phyloP scores from a whole-genome alignment of 2,113 vertebrate species.

The Gambusia affinis region DNA sequence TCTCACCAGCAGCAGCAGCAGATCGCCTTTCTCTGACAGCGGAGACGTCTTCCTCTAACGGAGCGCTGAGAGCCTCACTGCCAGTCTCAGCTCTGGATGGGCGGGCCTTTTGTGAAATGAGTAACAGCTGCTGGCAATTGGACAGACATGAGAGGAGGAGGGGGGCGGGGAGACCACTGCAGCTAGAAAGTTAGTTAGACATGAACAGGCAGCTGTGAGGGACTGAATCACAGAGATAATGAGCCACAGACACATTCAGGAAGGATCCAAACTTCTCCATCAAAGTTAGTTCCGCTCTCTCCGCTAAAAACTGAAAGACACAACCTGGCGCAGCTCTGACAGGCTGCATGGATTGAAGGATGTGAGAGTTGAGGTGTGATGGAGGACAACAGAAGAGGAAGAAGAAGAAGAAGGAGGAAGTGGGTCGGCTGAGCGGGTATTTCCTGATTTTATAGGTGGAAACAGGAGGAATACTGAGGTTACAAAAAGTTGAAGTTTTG shows the following conservation, averaged over 20 bases:
- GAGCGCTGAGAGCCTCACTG: conserved; percentile 21
- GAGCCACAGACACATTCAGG: conserved; percentile 7
- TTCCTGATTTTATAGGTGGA: too few relatives aligned
- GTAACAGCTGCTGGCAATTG: conserved; percentile 63
- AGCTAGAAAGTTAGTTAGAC: conserved; percentile 38
- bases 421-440: conserved; percentile 22
- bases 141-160: conserved; percentile 11
- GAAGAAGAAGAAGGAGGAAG: conserved; percentile 1
- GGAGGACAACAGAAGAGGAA: background rate
- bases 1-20: conserved; percentile 33
- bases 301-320: background rate
- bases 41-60: conserved; percentile 7
- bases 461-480: too few relatives aligned
- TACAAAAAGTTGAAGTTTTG: too few relatives aligned
- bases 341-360: too few relatives aligned
- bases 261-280: background rate
- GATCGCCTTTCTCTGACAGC: background rate
- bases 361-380: too few relatives aligned
- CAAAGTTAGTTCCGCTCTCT: background rate
- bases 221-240: conserved; percentile 33
- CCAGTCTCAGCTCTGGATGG: conserved; percentile 8
- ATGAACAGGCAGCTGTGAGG: conserved; percentile 41
- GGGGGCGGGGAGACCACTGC: background rate
- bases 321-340: background rate
- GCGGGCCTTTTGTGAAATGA: conserved; percentile 46